Evolutionary conservation across 1,140 invertebrate species (phyloP).

Genomic region (Dinothrombium tinctorium): DNA sequence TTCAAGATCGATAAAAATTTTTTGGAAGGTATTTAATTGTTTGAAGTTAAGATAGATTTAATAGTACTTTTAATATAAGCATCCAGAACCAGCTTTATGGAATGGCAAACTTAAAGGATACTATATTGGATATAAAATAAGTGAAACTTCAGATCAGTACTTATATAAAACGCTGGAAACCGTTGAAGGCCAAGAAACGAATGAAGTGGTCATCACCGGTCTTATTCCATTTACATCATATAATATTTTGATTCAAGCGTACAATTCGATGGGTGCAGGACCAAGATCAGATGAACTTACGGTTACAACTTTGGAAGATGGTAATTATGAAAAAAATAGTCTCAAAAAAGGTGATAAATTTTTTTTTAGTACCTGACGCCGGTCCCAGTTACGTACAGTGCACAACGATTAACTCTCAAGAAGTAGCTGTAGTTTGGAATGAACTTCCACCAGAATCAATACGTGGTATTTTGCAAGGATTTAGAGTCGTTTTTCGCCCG

Average conservation of each 20-base stretch:
- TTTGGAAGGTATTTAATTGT: constrained; percentile 28
- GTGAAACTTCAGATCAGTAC: constrained; percentile 29
- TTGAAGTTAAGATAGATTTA: no score
- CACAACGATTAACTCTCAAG: constrained; percentile 71
- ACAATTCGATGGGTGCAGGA: constrained; percentile 23
- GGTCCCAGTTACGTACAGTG: constrained; percentile 73
- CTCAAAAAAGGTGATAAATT: no score
- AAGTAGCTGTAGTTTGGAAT: constrained; percentile 74
- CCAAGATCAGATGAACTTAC: constrained; percentile 21
- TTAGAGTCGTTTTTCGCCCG: constrained; percentile 63
- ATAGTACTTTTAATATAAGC: constrained; percentile 21
- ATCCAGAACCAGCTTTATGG: constrained; percentile 54
- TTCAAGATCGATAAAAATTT: constrained; percentile 46
- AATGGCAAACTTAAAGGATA: constrained; percentile 48
- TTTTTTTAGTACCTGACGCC: constrained; percentile 48
- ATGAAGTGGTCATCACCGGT: constrained; percentile 1
- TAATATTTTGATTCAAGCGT: constrained; percentile 25
- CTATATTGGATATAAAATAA: constrained; percentile 29
- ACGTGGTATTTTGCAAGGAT: constrained; percentile 83
- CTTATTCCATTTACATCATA: constrained; percentile 20
- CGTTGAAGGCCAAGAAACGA: constrained; percentile 1
- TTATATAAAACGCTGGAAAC: constrained; percentile 80
- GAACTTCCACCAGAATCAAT: constrained; percentile 65
- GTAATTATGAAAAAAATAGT: no score
- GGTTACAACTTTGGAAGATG: constrained; percentile 19